phyloP scores from a whole-genome alignment of 2,888 invertebrate species.

The Sepiola atlantica region DNA sequence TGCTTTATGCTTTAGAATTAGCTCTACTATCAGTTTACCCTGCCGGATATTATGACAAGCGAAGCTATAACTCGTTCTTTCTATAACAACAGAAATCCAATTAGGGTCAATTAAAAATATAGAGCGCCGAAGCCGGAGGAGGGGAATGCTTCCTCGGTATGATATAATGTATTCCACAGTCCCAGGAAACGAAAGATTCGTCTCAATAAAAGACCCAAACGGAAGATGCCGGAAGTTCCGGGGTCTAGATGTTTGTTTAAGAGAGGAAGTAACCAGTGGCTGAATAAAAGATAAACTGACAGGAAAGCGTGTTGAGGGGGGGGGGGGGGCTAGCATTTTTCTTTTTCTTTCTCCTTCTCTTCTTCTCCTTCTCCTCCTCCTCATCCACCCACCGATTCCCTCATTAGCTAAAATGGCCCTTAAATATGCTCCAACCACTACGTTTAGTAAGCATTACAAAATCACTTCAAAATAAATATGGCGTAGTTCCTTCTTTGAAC shows the following conservation, averaged over 20 bases:
- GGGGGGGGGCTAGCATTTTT: not conserved
- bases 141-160: not conserved
- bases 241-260: not conserved
- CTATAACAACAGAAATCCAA: not conserved
- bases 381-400: no score
- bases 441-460: no score
- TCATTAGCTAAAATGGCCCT: no score
- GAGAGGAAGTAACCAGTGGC: not conserved
- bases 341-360: not conserved
- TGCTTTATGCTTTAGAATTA: no score
- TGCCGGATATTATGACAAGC: not conserved
- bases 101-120: not conserved
- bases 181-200: not conserved
- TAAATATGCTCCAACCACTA: no score
- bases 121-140: not conserved
- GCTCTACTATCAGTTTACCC: no score
- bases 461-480: no score
- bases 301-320: not conserved
- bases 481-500: no score
- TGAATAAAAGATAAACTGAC: not conserved
- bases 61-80: not conserved
- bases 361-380: not conserved
- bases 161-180: not conserved
- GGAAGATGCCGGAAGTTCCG: constrained; percentile 20
- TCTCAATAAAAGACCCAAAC: not conserved